Base-by-base conservation (phyloP, 2,888 invertebrate genomes). In the Rotaria macrura region DNA sequence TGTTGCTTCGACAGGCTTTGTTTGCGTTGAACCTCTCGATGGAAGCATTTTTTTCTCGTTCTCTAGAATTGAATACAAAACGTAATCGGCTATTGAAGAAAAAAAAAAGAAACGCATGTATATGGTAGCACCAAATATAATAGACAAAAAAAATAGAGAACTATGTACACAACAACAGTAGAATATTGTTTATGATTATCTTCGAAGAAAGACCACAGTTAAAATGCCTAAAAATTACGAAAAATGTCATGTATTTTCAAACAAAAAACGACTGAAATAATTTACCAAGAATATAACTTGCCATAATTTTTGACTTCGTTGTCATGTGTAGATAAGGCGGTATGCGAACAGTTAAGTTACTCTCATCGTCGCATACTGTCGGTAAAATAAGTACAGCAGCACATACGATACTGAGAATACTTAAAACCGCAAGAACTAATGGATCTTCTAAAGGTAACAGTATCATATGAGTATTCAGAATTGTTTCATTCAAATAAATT, bases 261-360 rank as follows among this genome's bases (percentile, higher is more conserved):
- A 52, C 20, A 43, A 4, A 40, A 43, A 38, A 12, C n/a, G 6
- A 40, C 2, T n/a, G n/a, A 43, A 20, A 43, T 4, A 12, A 43
- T n/a, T 43, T 79, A 79, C 79, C 79, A 43, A 79, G 43, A 43
- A 79, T 79, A 43, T 79, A 79, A 43, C 43, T 43, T 20, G 79
- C 79, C n/a, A 79, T n/a, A 10, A 79, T 43, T 79, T 79, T 79
- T 10, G 79, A 79, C 25, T 43, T 79, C 3, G 43, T 43, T 23
- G 43, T 79, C 79, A 79, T 79, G 5, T 79, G 79, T 12, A 79
- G n/a, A 79, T 79, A 79, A 25, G 40, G 3, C 43, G 79, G 43
- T 79, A 43, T 0, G n/a, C 12, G 25, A n/a, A 34, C n/a, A 20
- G 34, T 43, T 43, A 14, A 1, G n/a, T 6, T 79, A 43, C 9